Evolutionary conservation across 2,797 vertebrate species (phyloP), one percentile per base, ranked within the genome.

Genomic region (Leuciscus waleckii): DNA sequence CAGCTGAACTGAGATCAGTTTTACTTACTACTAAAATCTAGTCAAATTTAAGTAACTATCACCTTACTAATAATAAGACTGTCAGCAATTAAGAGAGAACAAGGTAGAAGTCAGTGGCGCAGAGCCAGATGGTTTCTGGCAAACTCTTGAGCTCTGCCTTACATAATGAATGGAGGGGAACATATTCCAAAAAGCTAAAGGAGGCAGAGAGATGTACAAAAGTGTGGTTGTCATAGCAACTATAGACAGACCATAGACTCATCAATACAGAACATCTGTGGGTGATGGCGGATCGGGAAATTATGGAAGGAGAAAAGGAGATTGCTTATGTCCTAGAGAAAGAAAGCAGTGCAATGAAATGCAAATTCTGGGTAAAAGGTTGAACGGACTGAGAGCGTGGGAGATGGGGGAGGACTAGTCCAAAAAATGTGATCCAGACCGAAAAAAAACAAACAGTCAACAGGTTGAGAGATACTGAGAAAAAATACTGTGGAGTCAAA

Each of bases 141-240:
- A 77, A 84, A 78, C 67, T 26, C 14, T 10, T 23, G 39, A 70
- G 75, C 29, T 71, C 29, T 79, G 29, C 65, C 39, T 54, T 74
- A 68, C 71, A 37, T 23, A 82, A 85, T 81, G 58, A 73, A 81
- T n/a, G 35, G 39, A 86, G 71, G 71, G 68, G 46, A 54, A 54
- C 73, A 77, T 17, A 41, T 35, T 86, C 79, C 82, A 80, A 86
- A 88, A 89, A 85, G 41, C 51, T 7, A 35, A 58, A 68, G 29
- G 32, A 67, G 43, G 35, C 8, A 81, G 68, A 49, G 41, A 69
- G 82, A 79, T 79, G 49, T 65, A 73, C 68, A 80, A 69, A 87
- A 86, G 32, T 89, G 78, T 26, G 32, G 88, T 88, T 88, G 87
- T 82, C 74, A 89, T 89, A 77, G 88, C 79, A 89, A 89, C 88